Evolutionary conservation across 2,797 vertebrate species (phyloP).

Genomic region (Darevskia mixta): DNA sequence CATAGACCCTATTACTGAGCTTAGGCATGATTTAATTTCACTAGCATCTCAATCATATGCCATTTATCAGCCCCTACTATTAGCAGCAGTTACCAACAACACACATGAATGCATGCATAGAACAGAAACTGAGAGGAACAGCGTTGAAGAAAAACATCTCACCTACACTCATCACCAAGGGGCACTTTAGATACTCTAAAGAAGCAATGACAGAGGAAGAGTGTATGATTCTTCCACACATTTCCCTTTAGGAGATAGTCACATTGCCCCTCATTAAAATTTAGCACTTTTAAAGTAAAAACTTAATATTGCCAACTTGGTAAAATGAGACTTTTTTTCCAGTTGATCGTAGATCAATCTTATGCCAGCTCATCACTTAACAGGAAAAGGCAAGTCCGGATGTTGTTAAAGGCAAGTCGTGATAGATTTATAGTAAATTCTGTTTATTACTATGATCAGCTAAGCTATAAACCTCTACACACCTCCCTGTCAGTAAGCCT

Average conservation of each 20-base stretch:
- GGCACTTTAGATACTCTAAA: not conserved
- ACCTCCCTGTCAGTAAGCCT: no score
- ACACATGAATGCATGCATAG: not conserved
- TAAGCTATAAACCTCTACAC: no score
- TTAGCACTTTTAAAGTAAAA: not conserved
- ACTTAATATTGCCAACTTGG: not conserved
- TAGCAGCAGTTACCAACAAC: not conserved
- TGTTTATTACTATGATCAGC: not conserved
- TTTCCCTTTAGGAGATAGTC: not conserved
- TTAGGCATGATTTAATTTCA: not conserved
- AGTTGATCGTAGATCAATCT: not conserved
- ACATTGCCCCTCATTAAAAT: not conserved
- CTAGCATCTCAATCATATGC: not conserved
- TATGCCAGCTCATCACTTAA: not conserved
- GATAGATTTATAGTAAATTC: not conserved
- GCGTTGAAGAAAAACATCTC: not conserved
- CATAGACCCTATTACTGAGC: not conserved
- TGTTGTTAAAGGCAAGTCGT: no score
- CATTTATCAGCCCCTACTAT: not conserved
- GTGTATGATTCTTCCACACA: not conserved
- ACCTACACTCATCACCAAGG: not conserved
- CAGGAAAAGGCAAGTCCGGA: not conserved
- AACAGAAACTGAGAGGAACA: not conserved
- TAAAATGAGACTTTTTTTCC: not conserved
- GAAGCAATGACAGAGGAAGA: not conserved